These are phyloP conservation scores for Archips crataeganus DNA, from an alignment of 2,888 invertebrate genomes.

Conservation along the genomic window DNA sequence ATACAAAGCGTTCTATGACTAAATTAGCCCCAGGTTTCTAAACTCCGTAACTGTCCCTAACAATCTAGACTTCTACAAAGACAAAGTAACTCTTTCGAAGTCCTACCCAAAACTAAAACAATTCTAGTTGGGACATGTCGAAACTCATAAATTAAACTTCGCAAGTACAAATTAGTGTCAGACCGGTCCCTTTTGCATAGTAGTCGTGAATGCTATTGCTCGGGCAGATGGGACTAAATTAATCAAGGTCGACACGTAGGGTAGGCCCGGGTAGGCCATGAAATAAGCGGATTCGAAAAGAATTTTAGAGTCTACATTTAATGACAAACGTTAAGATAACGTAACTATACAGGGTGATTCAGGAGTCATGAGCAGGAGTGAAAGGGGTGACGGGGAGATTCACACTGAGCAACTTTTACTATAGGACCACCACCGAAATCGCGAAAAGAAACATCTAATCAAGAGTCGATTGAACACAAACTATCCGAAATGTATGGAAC, in stretches of 20 bases:
- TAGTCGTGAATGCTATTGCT: slow-evolving; percentile 46
- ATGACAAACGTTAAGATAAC: no score
- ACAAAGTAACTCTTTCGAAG: slow-evolving; percentile 14
- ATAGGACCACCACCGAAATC: no score
- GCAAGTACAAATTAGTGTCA: slow-evolving; percentile 51
- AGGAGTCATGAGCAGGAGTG: no score
- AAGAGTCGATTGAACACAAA: no score
- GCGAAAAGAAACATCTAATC: no score
- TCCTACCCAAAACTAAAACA: slow-evolving; percentile 25
- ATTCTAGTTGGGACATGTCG: slow-evolving; percentile 26
- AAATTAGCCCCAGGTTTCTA: background rate
- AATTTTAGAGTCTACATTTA: background rate
- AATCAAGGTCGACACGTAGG: slow-evolving; percentile 65
- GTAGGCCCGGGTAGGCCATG: slow-evolving; percentile 46
- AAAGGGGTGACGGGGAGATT: no score
- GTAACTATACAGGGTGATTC: no score
- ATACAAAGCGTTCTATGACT: background rate
- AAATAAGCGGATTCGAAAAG: slow-evolving; percentile 37
- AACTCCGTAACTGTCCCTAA: background rate
- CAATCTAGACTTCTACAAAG: slow-evolving; percentile 7
- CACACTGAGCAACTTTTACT: no score
- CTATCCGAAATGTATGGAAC: no score
- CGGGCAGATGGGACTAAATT: slow-evolving; percentile 64
- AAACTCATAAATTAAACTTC: slow-evolving; percentile 36
- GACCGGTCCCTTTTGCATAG: slow-evolving; percentile 44